A percentile compares a stretch with the other conserved stretches of the same genome.
Evolutionary conservation across 2,797 vertebrate species (phyloP).

Genomic region (Mormyrops attenuatus): DNA sequence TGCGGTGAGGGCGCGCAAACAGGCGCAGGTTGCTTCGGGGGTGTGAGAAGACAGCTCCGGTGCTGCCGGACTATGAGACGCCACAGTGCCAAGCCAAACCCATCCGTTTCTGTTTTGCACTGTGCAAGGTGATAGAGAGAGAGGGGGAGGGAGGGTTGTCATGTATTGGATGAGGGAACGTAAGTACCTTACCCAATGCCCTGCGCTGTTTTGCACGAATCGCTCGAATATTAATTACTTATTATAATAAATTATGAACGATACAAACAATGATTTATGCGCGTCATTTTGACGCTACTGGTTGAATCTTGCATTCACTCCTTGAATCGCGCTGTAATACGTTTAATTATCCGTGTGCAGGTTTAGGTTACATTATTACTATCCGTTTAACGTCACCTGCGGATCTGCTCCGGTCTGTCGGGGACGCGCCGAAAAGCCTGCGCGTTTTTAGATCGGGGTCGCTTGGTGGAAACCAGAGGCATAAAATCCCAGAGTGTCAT

Average conservation of each 20-base stretch:
- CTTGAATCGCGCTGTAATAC: not conserved
- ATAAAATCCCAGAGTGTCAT: not conserved
- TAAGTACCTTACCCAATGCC: not conserved
- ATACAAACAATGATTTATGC: not conserved
- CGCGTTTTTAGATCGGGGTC: not conserved
- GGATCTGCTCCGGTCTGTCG: not conserved
- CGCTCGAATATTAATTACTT: not conserved
- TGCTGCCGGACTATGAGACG: not conserved
- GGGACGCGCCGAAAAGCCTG: not conserved
- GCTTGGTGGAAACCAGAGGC: not conserved
- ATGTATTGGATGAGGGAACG: constrained; percentile 1
- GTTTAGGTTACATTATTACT: not conserved
- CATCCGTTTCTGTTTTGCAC: constrained; percentile 11
- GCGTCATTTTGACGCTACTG: not conserved
- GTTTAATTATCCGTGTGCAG: not conserved
- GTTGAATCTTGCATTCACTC: not conserved
- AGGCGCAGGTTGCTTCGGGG: constrained; percentile 8
- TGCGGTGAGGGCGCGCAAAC: not conserved
- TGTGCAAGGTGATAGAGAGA: constrained; percentile 42
- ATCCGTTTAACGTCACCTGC: not conserved
- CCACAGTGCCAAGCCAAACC: not conserved
- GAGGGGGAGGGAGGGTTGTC: not conserved
- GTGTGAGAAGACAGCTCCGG: not conserved
- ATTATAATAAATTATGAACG: not conserved
- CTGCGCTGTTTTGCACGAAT: not conserved